phyloP scores from a whole-genome alignment of 2,797 vertebrate genomes.

The Arnoldichthys spilopterus region DNA sequence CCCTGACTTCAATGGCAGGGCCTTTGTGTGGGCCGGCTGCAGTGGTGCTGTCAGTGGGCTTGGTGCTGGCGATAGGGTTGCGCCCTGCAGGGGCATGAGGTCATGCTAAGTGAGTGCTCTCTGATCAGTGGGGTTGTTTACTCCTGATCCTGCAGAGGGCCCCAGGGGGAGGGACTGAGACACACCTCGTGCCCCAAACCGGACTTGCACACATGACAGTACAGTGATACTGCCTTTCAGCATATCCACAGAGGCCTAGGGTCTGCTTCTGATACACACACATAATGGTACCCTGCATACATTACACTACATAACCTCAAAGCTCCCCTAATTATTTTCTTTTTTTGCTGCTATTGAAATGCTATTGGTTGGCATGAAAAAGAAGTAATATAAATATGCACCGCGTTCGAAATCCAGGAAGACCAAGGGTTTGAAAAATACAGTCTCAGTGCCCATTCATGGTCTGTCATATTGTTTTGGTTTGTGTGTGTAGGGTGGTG shows the following conservation, averaged over 20 bases:
- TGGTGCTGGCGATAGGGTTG: conserved; percentile 75
- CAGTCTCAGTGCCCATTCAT: too few species aligned
- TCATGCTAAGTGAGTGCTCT: conserved; percentile 70
- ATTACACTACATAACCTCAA: too few species aligned
- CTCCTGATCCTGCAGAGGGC: conserved; percentile 59
- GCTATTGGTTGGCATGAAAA: too few species aligned
- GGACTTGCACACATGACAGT: not conserved
- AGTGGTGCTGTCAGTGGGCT: conserved; percentile 68
- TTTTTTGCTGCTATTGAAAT: too few species aligned
- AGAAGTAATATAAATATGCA: too few species aligned
- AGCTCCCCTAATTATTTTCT: too few species aligned
- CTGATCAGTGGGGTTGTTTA: conserved; percentile 67
- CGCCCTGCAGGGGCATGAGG: conserved; percentile 76
- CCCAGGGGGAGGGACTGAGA: conserved; percentile 55
- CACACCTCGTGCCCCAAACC: conserved; percentile 19
- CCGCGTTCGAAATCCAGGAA: too few species aligned
- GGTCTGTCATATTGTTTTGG: too few species aligned
- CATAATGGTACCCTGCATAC: too few species aligned
- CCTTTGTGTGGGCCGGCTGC: conserved; percentile 69
- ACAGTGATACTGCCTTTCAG: conserved; percentile 3
- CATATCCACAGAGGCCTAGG: not conserved
- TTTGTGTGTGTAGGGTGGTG: too few species aligned
- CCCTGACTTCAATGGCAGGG: conserved; percentile 71
- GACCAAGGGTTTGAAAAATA: too few species aligned
- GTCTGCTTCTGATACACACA: not conserved